Evolutionary conservation across 2,888 invertebrate species (phyloP).

Genomic region (Drosophila rubida): DNA sequence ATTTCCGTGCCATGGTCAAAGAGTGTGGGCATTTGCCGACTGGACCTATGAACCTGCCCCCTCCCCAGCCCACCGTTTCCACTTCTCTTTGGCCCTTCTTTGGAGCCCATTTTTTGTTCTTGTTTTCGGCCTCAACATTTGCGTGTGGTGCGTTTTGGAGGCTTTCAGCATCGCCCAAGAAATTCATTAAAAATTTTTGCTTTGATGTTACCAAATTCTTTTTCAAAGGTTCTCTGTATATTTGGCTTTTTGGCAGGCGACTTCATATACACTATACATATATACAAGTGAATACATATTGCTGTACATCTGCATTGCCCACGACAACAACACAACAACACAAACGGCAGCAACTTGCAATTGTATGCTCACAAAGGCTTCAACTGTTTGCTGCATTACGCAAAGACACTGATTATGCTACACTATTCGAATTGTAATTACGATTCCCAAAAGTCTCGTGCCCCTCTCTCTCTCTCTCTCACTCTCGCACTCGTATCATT

Average conservation of each 20-base stretch:
- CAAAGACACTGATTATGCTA: slow-evolving; percentile 10
- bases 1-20: slow-evolving; percentile 72
- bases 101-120: slow-evolving; percentile 40
- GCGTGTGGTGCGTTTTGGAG: slow-evolving; percentile 68
- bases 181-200: slow-evolving; percentile 79
- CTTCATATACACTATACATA: not conserved
- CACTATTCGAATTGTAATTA: slow-evolving; percentile 55
- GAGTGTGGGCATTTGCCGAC: slow-evolving; percentile 33
- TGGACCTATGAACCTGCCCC: slow-evolving; percentile 62
- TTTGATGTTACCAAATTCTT: slow-evolving; percentile 79
- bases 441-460: slow-evolving; percentile 27
- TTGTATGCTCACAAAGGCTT: slow-evolving; percentile 45
- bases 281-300: not conserved
- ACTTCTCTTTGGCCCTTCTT: slow-evolving; percentile 11
- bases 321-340: slow-evolving; percentile 17
- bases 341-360: slow-evolving; percentile 34
- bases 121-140: slow-evolving; percentile 44
- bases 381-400: slow-evolving; percentile 30
- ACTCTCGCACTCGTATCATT: slow-evolving; percentile 8
- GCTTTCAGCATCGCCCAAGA: slow-evolving; percentile 68
- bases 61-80: not conserved
- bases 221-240: slow-evolving; percentile 69
- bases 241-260: slow-evolving; percentile 34
- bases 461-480: slow-evolving; percentile 4
- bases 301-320: not conserved